These are phyloP conservation scores for Actenoides hombroni DNA, from an alignment of 2,113 vertebrate species.

Conservation along the genomic window DNA sequence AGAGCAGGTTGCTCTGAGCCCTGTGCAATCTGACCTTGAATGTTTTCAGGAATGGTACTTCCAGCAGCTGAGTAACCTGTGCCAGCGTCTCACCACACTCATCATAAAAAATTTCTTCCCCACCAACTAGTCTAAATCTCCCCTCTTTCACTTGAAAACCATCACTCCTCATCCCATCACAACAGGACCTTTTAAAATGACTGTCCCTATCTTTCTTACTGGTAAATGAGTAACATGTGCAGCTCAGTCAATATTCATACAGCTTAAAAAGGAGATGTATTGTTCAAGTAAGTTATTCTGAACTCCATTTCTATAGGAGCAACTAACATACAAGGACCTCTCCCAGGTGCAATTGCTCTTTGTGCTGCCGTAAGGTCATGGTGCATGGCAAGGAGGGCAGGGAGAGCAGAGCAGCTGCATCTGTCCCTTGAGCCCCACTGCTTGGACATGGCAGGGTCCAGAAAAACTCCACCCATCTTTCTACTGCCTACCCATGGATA, in stretches of 20 bases:
- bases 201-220: not conserved
- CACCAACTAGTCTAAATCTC: too few species aligned
- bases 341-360: not conserved
- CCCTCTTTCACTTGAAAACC: not conserved
- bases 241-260: not conserved
- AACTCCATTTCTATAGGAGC: not conserved
- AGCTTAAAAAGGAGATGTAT: not conserved
- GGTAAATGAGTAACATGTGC: not conserved
- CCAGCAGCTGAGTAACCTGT: too few species aligned
- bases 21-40: too few species aligned
- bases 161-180: not conserved
- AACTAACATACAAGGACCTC: not conserved
- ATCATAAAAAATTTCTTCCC: not conserved
- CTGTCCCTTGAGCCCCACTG: rapidly evolving
- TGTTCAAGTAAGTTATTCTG: not conserved
- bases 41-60: too few species aligned
- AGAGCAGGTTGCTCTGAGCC: too few species aligned
- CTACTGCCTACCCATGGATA: not conserved
- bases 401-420: not conserved
- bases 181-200: not conserved
- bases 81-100: too few species aligned
- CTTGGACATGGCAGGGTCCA: not conserved
- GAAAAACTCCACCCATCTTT: not conserved
- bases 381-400: not conserved
- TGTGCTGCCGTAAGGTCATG: rapidly evolving